These are phyloP conservation scores for Sitta carolinensis DNA, from an alignment of 2,797 vertebrate genomes.

Conservation along the genomic window DNA sequence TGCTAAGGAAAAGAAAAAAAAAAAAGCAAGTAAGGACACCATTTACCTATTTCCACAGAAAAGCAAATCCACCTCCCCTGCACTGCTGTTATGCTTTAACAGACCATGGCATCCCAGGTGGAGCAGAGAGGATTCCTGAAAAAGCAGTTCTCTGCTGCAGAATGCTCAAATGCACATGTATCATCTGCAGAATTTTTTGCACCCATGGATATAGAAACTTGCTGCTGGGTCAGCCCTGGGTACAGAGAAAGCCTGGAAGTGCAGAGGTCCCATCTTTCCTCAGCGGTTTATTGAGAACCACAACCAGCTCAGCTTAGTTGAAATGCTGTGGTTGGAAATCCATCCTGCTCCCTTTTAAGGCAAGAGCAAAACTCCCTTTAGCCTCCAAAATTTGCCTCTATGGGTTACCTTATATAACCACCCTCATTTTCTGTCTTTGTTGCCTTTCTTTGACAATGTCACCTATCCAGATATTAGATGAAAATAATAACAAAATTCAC, in stretches of 20 bases:
- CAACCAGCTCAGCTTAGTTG: neutral
- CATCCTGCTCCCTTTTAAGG: neutral
- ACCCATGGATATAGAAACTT: neutral
- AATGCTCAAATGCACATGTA: fast-evolving
- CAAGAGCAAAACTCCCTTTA: neutral
- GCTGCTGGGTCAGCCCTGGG: neutral
- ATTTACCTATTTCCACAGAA: neutral
- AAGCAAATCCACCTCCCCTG: neutral
- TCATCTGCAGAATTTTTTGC: neutral
- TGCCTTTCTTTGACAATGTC: neutral
- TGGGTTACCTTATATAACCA: neutral
- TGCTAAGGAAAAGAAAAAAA: neutral
- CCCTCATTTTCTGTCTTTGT: neutral
- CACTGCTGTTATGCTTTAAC: neutral
- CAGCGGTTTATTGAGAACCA: neutral
- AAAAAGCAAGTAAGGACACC: neutral
- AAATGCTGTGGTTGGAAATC: neutral
- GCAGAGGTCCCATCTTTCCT: neutral
- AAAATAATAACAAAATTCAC: neutral
- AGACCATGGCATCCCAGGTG: neutral
- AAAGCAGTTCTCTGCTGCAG: neutral
- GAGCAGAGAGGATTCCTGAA: neutral
- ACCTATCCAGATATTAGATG: neutral
- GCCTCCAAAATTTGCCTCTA: neutral
- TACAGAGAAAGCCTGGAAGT: neutral